Evolutionary conservation across 2,797 vertebrate genomes (phyloP).

Genomic region (Graptemys geographica): DNA sequence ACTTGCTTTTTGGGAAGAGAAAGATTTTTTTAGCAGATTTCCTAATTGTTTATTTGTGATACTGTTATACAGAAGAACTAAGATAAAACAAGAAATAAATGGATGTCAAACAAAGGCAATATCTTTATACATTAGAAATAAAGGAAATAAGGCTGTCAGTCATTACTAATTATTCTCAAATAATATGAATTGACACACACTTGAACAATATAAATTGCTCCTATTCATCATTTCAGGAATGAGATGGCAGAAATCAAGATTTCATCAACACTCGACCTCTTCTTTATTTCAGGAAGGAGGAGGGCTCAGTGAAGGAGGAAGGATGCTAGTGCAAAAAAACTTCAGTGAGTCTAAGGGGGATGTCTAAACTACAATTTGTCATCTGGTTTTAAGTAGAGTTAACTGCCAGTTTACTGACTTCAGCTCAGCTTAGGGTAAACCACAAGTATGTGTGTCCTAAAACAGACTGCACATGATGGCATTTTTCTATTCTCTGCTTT

Average conservation of each 20-base stretch:
- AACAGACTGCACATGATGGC: neutral
- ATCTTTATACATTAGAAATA: slow-evolving; percentile 33
- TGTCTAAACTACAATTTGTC: neutral
- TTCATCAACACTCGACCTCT: neutral
- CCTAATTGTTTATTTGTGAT: slow-evolving; percentile 22
- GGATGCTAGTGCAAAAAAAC: neutral
- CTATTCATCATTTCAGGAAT: neutral
- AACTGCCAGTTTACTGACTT: neutral
- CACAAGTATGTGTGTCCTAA: neutral
- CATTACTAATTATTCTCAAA: slow-evolving; percentile 32
- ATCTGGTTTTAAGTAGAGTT: neutral
- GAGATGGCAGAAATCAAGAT: neutral
- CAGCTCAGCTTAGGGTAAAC: neutral
- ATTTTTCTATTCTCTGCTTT: neutral
- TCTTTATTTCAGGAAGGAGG: neutral
- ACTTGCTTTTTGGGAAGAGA: neutral
- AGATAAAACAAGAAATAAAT: slow-evolving; percentile 3
- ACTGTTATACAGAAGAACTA: neutral
- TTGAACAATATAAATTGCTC: neutral
- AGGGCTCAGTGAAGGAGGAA: neutral
- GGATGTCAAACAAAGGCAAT: slow-evolving; percentile 27
- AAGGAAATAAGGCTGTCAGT: slow-evolving; percentile 21
- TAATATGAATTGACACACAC: neutral
- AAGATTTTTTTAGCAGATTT: slow-evolving; percentile 21
- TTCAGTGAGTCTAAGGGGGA: neutral